Base-by-base conservation (phyloP, 2,888 invertebrate genomes). In the Troilus luridus region DNA sequence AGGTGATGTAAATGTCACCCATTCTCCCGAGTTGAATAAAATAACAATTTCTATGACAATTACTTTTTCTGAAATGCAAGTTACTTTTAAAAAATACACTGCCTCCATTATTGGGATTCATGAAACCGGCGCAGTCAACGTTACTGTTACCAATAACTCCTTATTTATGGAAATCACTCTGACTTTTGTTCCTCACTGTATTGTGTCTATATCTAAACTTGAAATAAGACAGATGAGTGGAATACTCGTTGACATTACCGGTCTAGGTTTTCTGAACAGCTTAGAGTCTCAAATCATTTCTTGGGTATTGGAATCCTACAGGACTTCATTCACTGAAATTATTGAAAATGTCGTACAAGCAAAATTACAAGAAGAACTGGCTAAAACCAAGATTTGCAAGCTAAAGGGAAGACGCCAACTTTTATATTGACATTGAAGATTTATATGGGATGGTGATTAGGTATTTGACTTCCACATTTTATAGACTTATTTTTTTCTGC, bases 61-160 rank as follows among this genome's bases (percentile, higher is more conserved):
- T n/a, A 91, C 91, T 58, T 92, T 92, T 58, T 56, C 91, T 24
- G 58, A 91, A 41, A 90, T 92, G 91, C 91, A 92, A 88, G 89
- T 92, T 14, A 89, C 90, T 24, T 92, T 91, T 58, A 85, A 88
- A 21, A 19, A 91, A 11, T 92, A 92, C 72, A 72, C 88, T 54
- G 91, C 91, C 14, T 72, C 90, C n/a, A 60, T 92, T 0, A 72
- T 91, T 59, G 92, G 91, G 8, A 88, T 92, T 12, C 24, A 17
- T n/a, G 92, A 92, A 90, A 59, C 59, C 10, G 92, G 92, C 9
- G 54, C 41, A 12, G 17, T 90, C 21, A 81, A 90, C 56, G 88
- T 90, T 10, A 77, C 81, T 21, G 64, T 91, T 17, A 11, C 58
- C 14, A 67, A 67, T 27, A 91, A 91, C 72, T 64, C 91, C 19